phyloP scores from a whole-genome alignment of 1,140 invertebrate genomes.

The Drosophila persimilis region DNA sequence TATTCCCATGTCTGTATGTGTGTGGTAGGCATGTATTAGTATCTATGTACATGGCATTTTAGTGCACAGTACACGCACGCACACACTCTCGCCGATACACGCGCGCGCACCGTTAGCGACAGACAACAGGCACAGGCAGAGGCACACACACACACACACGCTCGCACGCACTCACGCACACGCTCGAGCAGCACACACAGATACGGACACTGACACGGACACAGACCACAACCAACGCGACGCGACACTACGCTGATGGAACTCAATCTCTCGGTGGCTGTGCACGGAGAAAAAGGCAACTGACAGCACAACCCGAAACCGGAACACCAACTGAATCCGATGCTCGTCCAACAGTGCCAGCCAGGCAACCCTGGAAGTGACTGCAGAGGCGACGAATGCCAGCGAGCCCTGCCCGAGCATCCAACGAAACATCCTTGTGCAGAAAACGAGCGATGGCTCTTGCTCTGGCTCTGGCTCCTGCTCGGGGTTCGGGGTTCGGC shows the following conservation, averaged over 20 bases:
- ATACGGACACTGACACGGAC: constrained; percentile 28
- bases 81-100: constrained; percentile 52
- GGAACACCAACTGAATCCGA: constrained; percentile 83
- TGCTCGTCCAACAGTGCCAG: constrained; percentile 63
- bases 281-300: constrained; percentile 82
- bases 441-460: constrained; percentile 21
- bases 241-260: constrained; percentile 50
- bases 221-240: constrained; percentile 52
- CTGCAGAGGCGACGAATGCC: constrained; percentile 51
- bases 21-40: constrained; percentile 39
- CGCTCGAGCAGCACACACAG: constrained; percentile 16
- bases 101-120: constrained; percentile 74
- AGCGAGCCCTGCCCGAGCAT: constrained; percentile 20
- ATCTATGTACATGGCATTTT: constrained; percentile 50
- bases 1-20: constrained; percentile 39
- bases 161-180: constrained; percentile 22
- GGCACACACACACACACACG: constrained; percentile 21
- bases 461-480: neutral
- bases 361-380: constrained; percentile 72
- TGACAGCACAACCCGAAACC: constrained; percentile 83
- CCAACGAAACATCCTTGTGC: constrained; percentile 53
- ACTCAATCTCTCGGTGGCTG: constrained; percentile 48
- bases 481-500: no score
- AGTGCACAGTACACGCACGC: constrained; percentile 52
- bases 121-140: constrained; percentile 54